These are phyloP conservation scores for Osmoderma eremita DNA, from an alignment of 2,888 invertebrate genomes.

Conservation along the genomic window DNA sequence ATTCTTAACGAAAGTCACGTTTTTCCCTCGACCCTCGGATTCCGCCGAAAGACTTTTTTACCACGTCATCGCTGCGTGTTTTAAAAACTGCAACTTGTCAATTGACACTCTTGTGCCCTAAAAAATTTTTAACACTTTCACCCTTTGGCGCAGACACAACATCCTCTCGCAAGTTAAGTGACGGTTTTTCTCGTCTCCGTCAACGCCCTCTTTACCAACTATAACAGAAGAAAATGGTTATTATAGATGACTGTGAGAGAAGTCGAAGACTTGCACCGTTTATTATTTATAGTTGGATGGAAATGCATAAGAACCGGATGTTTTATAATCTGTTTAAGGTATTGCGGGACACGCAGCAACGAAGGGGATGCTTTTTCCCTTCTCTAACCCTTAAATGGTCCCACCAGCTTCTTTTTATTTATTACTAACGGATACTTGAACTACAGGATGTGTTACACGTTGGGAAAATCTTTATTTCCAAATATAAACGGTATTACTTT, in stretches of 20 bases:
- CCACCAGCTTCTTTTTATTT: conserved; percentile 17
- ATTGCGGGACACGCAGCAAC: conserved; percentile 45
- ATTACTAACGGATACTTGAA: conserved; percentile 20
- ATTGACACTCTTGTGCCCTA: conserved; percentile 52
- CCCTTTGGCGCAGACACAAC: conserved; percentile 58
- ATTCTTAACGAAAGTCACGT: conserved; percentile 39
- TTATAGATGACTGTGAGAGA: conserved; percentile 36
- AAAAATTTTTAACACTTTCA: conserved; percentile 54
- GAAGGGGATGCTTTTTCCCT: conserved; percentile 43
- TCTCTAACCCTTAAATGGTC: conserved; percentile 24
- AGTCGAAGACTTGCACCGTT: conserved; percentile 33
- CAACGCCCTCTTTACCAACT: conserved; percentile 34
- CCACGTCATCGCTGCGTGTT: conserved; percentile 33
- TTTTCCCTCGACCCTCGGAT: conserved; percentile 22
- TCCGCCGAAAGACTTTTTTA: conserved; percentile 31
- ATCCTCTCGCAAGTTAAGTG: conserved; percentile 50
- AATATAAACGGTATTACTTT: neutral
- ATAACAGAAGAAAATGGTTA: conserved; percentile 36
- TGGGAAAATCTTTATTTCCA: neutral
- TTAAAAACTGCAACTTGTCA: conserved; percentile 52
- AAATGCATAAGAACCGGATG: conserved; percentile 46
- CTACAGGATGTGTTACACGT: neutral
- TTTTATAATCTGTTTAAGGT: conserved; percentile 48
- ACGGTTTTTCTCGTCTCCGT: conserved; percentile 34
- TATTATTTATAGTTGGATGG: conserved; percentile 46